Evolutionary conservation across 2,888 invertebrate species (phyloP).

Genomic region (Sphaerophoria rueppellii): DNA sequence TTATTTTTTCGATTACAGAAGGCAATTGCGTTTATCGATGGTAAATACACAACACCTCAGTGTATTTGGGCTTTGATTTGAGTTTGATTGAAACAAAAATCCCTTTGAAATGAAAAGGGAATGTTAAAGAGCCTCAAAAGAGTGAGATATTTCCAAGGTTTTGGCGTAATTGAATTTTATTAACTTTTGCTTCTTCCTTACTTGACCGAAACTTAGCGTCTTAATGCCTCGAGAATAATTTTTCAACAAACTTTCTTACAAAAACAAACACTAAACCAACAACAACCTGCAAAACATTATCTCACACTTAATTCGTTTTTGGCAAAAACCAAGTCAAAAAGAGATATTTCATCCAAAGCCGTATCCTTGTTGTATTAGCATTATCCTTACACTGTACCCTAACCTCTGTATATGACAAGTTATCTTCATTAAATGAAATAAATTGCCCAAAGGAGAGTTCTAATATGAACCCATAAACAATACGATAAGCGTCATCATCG

Average conservation of each 20-base stretch:
- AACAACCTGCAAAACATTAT: background rate
- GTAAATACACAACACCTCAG: background rate
- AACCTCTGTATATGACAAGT: slow-evolving; percentile 70
- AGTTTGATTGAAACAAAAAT: slow-evolving; percentile 18
- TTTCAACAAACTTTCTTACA: background rate
- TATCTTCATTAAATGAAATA: slow-evolving; percentile 73
- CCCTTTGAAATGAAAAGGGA: background rate
- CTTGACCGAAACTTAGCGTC: background rate
- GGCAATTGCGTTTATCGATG: background rate
- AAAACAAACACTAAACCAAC: background rate
- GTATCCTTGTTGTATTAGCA: slow-evolving; percentile 53
- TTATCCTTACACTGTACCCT: slow-evolving; percentile 38
- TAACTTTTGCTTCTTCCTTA: background rate
- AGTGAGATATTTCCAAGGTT: background rate
- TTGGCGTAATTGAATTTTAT: background rate
- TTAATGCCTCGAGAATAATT: background rate
- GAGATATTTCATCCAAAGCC: slow-evolving; percentile 61
- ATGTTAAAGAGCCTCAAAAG: background rate
- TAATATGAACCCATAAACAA: slow-evolving; percentile 71
- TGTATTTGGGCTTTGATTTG: background rate
- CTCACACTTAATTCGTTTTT: background rate
- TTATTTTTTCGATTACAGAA: background rate
- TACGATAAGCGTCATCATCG: slow-evolving; percentile 68
- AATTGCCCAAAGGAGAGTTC: slow-evolving; percentile 72
- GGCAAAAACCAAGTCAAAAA: slow-evolving; percentile 41